Evolutionary conservation across 1,140 invertebrate species (phyloP).

Genomic region (Aethina tumida): DNA sequence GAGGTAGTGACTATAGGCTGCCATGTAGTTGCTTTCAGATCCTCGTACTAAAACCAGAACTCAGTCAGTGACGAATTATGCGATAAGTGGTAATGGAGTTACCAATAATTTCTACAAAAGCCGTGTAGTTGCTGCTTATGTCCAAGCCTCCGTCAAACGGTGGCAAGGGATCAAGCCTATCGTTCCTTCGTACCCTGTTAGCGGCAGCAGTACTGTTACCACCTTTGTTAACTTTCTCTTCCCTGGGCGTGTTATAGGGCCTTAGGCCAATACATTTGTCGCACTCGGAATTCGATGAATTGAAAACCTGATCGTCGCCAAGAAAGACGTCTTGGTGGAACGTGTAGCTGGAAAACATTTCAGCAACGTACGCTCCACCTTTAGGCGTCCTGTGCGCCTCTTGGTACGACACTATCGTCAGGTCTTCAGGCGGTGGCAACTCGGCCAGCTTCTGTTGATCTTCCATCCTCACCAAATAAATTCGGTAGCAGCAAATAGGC

Average conservation of each 20-base stretch:
- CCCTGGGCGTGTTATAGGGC: conserved; percentile 35
- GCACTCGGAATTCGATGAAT: conserved; percentile 37
- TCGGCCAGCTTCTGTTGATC: conserved; percentile 52
- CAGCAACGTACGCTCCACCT: conserved; percentile 69
- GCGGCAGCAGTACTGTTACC: conserved; percentile 15
- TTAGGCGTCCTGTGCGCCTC: conserved; percentile 54
- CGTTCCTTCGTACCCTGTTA: conserved; percentile 26
- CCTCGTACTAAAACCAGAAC: conserved; percentile 23
- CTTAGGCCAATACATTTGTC: conserved; percentile 41
- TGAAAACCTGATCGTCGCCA: conserved; percentile 49
- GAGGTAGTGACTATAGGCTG: conserved; percentile 48
- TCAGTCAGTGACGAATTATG: conserved; percentile 1
- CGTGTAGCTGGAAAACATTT: conserved; percentile 61
- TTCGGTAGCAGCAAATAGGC: conserved; percentile 74
- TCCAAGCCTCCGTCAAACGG: conserved; percentile 62
- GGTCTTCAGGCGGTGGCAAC: conserved; percentile 54
- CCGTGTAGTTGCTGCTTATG: conserved; percentile 66
- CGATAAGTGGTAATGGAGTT: conserved; percentile 25
- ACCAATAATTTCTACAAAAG: conserved; percentile 74
- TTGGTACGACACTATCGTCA: conserved; percentile 58
- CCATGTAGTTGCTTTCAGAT: conserved; percentile 28
- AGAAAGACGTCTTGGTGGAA: conserved; percentile 52
- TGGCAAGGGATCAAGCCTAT: conserved; percentile 29
- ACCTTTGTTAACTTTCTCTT: conserved; percentile 22
- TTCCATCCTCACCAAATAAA: conserved; percentile 64